Percentiles rank a stretch among this genome's conserved stretches.
These are phyloP conservation scores for Trematomus loennbergii DNA, from an alignment of 2,113 vertebrate genomes.

Conservation along the genomic window DNA sequence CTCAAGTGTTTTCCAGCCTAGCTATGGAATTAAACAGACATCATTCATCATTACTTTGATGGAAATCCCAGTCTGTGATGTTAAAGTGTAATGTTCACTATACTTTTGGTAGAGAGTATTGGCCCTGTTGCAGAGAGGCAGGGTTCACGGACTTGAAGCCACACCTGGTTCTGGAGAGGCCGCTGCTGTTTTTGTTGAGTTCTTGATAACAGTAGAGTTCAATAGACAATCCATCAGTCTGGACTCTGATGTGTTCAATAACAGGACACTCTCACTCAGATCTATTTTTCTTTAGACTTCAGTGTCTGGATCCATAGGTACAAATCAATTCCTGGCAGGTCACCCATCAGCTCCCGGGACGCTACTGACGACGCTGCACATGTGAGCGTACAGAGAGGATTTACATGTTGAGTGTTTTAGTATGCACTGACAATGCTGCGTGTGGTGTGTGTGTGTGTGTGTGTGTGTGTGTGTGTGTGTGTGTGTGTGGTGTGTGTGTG, in stretches of 20 bases:
- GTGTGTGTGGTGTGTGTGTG: background rate
- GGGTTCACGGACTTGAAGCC: background rate
- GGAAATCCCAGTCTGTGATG: background rate
- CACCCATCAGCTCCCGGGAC: conserved; percentile 28
- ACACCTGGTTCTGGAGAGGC: background rate
- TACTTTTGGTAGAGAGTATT: background rate
- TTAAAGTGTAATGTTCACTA: background rate
- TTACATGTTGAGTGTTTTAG: conserved; percentile 18
- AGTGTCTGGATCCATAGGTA: conserved; percentile 36
- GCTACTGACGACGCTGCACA: background rate
- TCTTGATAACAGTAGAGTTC: background rate
- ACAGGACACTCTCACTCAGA: background rate
- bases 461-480: background rate
- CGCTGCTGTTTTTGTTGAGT: background rate
- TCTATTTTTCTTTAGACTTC: conserved; percentile 7
- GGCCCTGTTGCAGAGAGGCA: background rate
- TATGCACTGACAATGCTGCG: conserved; percentile 4
- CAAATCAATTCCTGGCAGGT: conserved; percentile 49
- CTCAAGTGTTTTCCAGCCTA: background rate
- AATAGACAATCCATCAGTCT: conserved; percentile 14
- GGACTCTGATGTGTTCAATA: conserved; percentile 10
- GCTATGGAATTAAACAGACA: conserved; percentile 1
- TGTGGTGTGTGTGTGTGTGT: no score
- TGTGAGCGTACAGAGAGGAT: background rate
- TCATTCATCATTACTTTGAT: background rate